Evolutionary conservation across 2,113 vertebrate genomes (phyloP), one percentile per base, ranked within the genome.

Genomic region (Megaceryle maxima): DNA sequence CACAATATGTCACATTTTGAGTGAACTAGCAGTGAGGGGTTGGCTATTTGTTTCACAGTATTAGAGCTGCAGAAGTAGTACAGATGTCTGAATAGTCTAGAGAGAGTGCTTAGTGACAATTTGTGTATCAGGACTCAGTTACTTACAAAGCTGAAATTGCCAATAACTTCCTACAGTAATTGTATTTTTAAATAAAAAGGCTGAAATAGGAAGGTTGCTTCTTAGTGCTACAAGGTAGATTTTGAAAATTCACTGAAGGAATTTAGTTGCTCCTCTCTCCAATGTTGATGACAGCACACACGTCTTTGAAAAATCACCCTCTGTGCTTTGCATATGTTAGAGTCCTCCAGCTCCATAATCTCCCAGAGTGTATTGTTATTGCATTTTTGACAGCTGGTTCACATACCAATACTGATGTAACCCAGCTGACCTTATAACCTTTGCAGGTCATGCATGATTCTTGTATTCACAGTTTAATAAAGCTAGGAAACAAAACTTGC

Each of bases 301-400:
- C 72, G 55, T 92, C 81, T 88, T 43, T 97, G 93, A 92, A 95
- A 96, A 94, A 97, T 94, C 85, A 69, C 72, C 51, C 63, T 72
- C 80, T 93, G 31, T 94, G 75, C 68, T 94, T 93, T 94, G 90
- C 90, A 79, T 90, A 1, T 66, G 68, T 81, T 78, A 64, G 85
- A 69, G 22, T 88, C 76, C 73, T 91, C 83, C 79, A 46, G 83
- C 72, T 75, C 77, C 69, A 41, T 93, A 92, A 90, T 85, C 66
- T 90, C 91, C 37, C 76, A 92, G 60, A 93, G 37, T 51, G 41
- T 80, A 80, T 51, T 92, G 68, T 94, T 96, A 92, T 95, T 95
- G 84, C 87, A 83, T 94, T 97, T 97, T 97, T 97, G 96, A 91
- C 96, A 97, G 95, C 94, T 96, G 96, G 90, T 96, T 92, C 86